Base-by-base conservation (phyloP, 2,888 invertebrate genomes). In the Scaptomyza caliginosa region DNA sequence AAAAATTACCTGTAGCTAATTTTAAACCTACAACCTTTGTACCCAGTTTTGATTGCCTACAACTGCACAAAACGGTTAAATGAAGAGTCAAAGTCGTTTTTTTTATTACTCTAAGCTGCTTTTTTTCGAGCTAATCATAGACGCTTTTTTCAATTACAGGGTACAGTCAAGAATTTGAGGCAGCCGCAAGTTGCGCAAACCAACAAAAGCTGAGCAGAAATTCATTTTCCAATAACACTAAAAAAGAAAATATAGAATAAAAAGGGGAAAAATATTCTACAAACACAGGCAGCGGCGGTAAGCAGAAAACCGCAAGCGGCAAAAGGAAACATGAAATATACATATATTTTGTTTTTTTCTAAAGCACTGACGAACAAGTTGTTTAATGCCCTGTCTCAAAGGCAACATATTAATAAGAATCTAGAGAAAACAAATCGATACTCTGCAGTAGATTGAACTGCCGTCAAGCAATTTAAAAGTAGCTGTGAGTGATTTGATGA, bases 191-290 rank as follows among this genome's bases (percentile, higher is more conserved):
- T 66, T 80, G 64, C 55, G 54, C 46, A 52, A 46, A 59, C 57
- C 69, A 65, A 74, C 68, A 58, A 50, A 57, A 69, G 56, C 52
- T 19, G 54, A 48, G 26, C 48, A 50, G 55, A 84, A 78, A 56
- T 66, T 65, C 63, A 77, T 73, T 76, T 84, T 62, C 56, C 76
- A 81, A 81, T 76, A 73, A 67, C 63, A 66, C 8, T 49, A 63
- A 69, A 58, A 65, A 65, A 3, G 8, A 16, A 34, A 16, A 34
- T 16, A 16, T 3, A 1, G 8, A 5, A 2, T 3, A 11, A 28
- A 32, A 32, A 38, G 6, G 11, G 21, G n/a, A 54, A 50, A 54
- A 67, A 63, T 42, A 71, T 56, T 43, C 6, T 49, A 56, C 50
- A 74, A 57, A 50, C 13, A 48, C 34, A 21, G 21, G 46, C 55